Percentiles rank a stretch among this genome's conserved stretches.
phyloP scores from a whole-genome alignment of 2,888 invertebrate genomes.

The Pristionchus japonicus region DNA sequence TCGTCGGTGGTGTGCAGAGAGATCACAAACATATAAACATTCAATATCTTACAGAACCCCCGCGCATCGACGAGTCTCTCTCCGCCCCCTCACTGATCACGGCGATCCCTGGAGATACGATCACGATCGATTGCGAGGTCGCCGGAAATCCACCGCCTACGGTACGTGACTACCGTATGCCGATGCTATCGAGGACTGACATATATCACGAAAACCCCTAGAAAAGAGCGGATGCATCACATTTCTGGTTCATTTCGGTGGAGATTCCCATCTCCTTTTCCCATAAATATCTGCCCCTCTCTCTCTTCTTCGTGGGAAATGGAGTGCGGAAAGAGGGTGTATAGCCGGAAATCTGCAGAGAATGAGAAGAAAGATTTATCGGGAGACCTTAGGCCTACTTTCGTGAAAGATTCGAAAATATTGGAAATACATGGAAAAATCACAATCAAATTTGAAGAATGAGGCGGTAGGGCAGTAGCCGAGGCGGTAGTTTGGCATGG shows the following conservation, averaged over 20 bases:
- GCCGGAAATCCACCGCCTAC: slow-evolving; percentile 76
- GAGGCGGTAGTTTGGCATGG: background rate
- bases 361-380: slow-evolving; percentile 18
- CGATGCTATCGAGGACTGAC: background rate
- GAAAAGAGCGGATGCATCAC: background rate
- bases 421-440: slow-evolving; percentile 7
- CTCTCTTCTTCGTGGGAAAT: background rate
- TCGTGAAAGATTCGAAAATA: background rate
- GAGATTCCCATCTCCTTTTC: background rate
- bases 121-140: slow-evolving; percentile 76
- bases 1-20: background rate
- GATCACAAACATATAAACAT: no score
- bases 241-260: background rate
- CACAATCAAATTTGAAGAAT: slow-evolving; percentile 14
- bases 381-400: background rate
- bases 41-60: slow-evolving; percentile 56
- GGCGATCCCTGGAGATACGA: slow-evolving; percentile 53
- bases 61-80: slow-evolving; percentile 65
- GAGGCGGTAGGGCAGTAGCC: slow-evolving; percentile 48
- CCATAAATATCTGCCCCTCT: background rate
- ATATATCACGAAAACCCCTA: background rate
- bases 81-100: slow-evolving; percentile 64
- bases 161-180: slow-evolving; percentile 49
- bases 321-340: background rate
- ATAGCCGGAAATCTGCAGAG: background rate